Evolutionary conservation across 2,888 invertebrate genomes (phyloP).

Genomic region (Drosophila paranaensis): DNA sequence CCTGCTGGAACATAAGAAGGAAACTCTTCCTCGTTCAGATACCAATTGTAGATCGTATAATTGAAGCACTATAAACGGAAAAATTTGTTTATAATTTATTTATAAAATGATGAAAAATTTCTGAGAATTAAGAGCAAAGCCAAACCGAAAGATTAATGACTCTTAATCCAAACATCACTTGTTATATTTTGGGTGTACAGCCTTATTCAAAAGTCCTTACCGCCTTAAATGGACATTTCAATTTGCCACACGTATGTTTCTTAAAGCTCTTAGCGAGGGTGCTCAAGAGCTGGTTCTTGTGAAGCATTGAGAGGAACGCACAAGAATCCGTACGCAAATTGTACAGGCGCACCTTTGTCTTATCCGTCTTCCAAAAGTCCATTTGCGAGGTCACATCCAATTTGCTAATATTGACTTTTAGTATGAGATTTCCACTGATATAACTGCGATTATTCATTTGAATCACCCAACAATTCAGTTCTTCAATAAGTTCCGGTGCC

Average conservation of each 20-base stretch:
- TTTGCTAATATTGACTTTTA: conserved; percentile 7
- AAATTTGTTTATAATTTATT: too few species aligned
- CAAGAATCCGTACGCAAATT: conserved; percentile 18
- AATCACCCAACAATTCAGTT: neutral
- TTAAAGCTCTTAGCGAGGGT: conserved; percentile 11
- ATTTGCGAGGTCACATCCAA: conserved; percentile 7
- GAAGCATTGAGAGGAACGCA: conserved; percentile 12
- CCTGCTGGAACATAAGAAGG: conserved; percentile 47
- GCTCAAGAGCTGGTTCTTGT: conserved; percentile 24
- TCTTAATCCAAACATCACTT: neutral
- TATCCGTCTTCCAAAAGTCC: conserved; percentile 47
- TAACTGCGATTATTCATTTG: conserved; percentile 27
- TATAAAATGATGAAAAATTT: neutral
- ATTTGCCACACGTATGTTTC: neutral
- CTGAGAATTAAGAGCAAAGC: neutral
- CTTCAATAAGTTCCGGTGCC: conserved; percentile 20
- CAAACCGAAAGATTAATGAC: neutral
- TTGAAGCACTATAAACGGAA: conserved; percentile 28
- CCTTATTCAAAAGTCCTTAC: conserved; percentile 7
- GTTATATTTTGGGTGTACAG: too few species aligned
- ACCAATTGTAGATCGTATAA: conserved; percentile 47
- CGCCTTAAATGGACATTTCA: conserved; percentile 25
- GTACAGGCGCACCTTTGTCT: conserved; percentile 25
- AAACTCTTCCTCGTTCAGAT: conserved; percentile 45
- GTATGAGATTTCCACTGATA: conserved; percentile 15